Base-by-base conservation (phyloP, 2,888 invertebrate genomes). In the Ypsolopha sequella region DNA sequence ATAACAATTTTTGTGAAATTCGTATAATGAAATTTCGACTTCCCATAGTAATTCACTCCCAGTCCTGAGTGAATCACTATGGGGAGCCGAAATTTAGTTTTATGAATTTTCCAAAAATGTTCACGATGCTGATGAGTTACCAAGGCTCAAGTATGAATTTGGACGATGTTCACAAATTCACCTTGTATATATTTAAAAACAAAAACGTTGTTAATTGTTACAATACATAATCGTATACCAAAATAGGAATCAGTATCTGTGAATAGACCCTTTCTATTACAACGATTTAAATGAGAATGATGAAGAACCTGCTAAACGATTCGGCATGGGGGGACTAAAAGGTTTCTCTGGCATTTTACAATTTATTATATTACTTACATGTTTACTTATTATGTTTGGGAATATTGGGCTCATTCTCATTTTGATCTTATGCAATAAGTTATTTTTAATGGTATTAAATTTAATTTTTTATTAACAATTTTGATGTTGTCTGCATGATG, bases 211-310 rank as follows among this genome's bases (percentile, higher is more conserved):
- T n/a, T n/a, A n/a, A n/a, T n/a, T n/a, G n/a, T 24, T 24, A 24
- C 2, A 24, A 24, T 24, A 24, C 4, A 4, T 3, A 24, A 24
- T 24, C 24, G 24, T 24, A 24, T 24, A 2, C 2, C 24, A 24
- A 24, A 24, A 24, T 24, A 24, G 24, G 24, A 24, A 24, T 24
- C 2, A 24, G 36, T 65, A 66, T 65, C 64, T 71, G 75, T 73
- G 75, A 61, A 68, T 72, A 68, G 68, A 68, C 68, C 68, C 70
- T 36, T n/a, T 8, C 13, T 36, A 63, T 51, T 56, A 63, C n/a
- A n/a, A n/a, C 68, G 82, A 81, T 84, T 76, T 56, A 82, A 85
- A 84, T 85, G 84, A 84, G 84, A 85, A 85, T 84, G 84, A 60
- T 55, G 55, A 56, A 56, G 46, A 53, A 14, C 45, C 43, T 38